These are phyloP conservation scores for Passerina amoena DNA, from an alignment of 2,113 vertebrate genomes.

Conservation along the genomic window DNA sequence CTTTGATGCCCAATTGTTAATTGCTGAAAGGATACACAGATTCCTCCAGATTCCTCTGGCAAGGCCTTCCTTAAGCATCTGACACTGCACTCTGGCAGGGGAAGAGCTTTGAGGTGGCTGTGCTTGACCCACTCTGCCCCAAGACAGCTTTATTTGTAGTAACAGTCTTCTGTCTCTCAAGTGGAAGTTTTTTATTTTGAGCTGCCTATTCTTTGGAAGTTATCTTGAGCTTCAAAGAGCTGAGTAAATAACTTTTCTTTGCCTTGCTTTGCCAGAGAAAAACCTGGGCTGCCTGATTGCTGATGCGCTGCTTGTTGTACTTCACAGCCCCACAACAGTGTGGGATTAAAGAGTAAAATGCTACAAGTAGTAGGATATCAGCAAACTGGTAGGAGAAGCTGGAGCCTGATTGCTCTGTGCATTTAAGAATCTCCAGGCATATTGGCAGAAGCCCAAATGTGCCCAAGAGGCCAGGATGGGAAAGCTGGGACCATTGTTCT, in stretches of 20 bases:
- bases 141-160: not conserved
- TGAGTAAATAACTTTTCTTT: not conserved
- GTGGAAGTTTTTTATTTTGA: not conserved
- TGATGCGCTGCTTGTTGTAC: not conserved
- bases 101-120: not conserved
- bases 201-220: not conserved
- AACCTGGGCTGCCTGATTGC: not conserved
- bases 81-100: not conserved
- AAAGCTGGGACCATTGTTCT: not conserved
- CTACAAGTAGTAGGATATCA: not conserved
- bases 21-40: not conserved
- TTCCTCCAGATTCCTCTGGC: not conserved
- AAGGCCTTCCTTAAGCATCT: not conserved
- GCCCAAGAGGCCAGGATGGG: not conserved
- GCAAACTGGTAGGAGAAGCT: not conserved
- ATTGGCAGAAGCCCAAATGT: not conserved
- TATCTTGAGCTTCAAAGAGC: not conserved
- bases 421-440: not conserved
- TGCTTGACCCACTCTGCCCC: not conserved
- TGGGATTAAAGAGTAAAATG: not conserved
- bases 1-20: not conserved
- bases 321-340: not conserved
- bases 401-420: not conserved
- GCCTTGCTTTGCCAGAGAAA: not conserved
- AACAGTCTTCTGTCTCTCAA: not conserved